phyloP scores from a whole-genome alignment of 2,113 vertebrate genomes.

The Anhinga anhinga region DNA sequence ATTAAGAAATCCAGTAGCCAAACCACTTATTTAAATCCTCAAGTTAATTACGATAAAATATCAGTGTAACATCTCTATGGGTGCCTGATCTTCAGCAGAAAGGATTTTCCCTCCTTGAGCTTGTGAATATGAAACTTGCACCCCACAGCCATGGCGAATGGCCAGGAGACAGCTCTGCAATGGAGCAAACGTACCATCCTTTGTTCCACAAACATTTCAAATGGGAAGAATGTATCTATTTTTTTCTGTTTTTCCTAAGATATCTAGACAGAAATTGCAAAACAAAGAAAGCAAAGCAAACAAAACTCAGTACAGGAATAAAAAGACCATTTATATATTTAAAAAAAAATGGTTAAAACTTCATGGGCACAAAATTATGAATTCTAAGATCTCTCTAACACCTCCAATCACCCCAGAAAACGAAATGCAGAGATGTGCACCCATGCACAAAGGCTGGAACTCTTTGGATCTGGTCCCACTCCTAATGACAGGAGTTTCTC shows the following conservation, averaged over 20 bases:
- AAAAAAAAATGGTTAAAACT: neutral
- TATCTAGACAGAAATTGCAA: neutral
- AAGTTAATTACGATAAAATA: neutral
- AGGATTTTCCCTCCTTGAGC: neutral
- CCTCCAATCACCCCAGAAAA: neutral
- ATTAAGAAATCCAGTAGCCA: neutral
- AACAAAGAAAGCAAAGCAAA: neutral
- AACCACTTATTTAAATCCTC: neutral
- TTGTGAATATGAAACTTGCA: neutral
- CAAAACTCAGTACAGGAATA: neutral
- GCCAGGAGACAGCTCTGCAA: neutral
- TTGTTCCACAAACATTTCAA: neutral
- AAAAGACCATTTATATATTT: neutral
- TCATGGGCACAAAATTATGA: neutral
- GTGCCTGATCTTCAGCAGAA: neutral
- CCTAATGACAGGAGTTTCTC: neutral
- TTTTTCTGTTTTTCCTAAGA: neutral
- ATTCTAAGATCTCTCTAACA: neutral
- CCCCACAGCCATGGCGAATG: accelerated
- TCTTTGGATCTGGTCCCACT: neutral
- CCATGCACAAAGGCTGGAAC: slow-evolving; percentile 2
- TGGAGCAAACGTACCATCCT: accelerated
- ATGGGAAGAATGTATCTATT: neutral
- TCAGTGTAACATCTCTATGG: neutral
- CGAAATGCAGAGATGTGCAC: neutral